A percentile compares a stretch with the other conserved stretches of the same genome.
phyloP scores from a whole-genome alignment of 2,888 invertebrate genomes.

The Pachliopta kotzebuea region DNA sequence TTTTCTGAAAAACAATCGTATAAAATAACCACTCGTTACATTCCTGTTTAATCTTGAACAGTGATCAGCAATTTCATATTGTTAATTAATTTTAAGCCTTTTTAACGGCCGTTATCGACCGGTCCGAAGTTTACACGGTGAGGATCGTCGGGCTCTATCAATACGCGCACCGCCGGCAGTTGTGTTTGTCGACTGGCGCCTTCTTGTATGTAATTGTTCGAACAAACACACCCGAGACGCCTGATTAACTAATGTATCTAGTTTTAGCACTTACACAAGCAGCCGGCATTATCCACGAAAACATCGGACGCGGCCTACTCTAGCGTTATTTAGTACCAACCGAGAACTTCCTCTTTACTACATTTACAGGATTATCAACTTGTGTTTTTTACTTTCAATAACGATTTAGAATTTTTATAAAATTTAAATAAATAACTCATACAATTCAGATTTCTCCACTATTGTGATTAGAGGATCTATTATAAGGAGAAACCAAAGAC shows the following conservation, averaged over 20 bases:
- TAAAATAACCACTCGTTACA: constrained; percentile 18
- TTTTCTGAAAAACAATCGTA: constrained; percentile 23
- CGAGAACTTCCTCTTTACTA: neutral
- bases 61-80: constrained; percentile 26
- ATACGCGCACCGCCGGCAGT: constrained; percentile 43
- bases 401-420: too few relatives aligned
- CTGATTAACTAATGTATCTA: constrained; percentile 74
- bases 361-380: neutral
- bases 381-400: neutral
- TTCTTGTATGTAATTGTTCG: constrained; percentile 68
- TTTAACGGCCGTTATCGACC: constrained; percentile 24
- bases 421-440: too few relatives aligned
- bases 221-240: constrained; percentile 64
- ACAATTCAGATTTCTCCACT: too few relatives aligned
- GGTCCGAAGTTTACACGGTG: constrained; percentile 34
- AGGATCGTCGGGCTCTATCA: constrained; percentile 39
- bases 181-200: constrained; percentile 75
- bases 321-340: neutral
- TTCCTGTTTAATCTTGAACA: constrained; percentile 21
- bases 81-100: constrained; percentile 26
- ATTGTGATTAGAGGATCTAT: too few relatives aligned
- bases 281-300: constrained; percentile 40
- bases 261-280: constrained; percentile 66
- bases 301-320: constrained; percentile 22
- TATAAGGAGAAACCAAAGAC: too few relatives aligned